Conservation (phyloP, 2,888 invertebrate species). For the Ptilodon capucinus region DNA sequence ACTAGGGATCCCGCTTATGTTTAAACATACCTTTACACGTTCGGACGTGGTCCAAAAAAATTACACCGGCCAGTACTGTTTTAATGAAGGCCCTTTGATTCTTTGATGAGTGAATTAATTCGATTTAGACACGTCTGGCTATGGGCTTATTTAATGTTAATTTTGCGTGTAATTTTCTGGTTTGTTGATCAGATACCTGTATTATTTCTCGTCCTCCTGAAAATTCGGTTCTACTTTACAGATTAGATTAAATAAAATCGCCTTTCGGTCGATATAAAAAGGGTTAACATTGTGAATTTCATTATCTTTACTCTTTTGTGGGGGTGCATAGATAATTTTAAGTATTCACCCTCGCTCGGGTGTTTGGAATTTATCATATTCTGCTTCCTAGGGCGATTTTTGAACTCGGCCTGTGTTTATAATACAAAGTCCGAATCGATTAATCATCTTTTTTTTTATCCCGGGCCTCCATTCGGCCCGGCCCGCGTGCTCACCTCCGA, state of each 20-base stretch:
- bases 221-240: neutral
- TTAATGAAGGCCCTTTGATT: slow-evolving; percentile 39
- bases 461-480: no score
- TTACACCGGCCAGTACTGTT: neutral
- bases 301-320: no score
- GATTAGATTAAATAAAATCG: neutral
- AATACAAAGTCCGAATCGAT: no score
- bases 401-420: no score
- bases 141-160: neutral
- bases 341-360: no score
- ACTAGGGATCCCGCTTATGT: neutral
- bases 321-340: no score
- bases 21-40: neutral
- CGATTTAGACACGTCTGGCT: neutral
- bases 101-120: slow-evolving; percentile 11
- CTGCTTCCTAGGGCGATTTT: no score
- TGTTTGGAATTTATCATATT: no score
- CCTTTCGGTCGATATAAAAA: neutral
- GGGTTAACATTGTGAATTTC: neutral
- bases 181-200: neutral
- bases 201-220: neutral
- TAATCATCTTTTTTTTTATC: no score
- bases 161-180: neutral
- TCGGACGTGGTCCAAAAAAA: neutral
- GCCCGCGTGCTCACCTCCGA: no score